Evolutionary conservation across 92 coral and sea anemone species (phyloP), one percentile per base, ranked within the genome.

Genomic region (Actinernus sp.): DNA sequence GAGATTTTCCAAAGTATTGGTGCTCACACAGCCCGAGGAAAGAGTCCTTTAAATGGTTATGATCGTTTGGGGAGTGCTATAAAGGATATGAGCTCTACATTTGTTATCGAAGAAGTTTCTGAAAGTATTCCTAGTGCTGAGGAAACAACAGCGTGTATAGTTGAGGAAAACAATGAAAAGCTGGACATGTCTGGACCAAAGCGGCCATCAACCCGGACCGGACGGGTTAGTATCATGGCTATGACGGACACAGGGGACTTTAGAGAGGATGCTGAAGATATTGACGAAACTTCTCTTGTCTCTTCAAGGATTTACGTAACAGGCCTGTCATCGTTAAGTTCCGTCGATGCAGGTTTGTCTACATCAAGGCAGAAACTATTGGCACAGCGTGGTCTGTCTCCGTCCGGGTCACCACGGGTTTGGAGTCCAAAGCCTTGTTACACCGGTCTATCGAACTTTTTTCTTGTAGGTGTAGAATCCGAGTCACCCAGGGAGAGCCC

Each of bases 351-450:
- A 49, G 43, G 38, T 4, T 27, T 24, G 28, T 29, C n/a, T 11
- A 34, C 27, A 3, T 29, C n/a, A 12, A 27, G 24, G 13, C 13
- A 20, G 3, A 60, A 8, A 21, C 34, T 24, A 16, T 19, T 60
- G 24, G 30, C 67, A 8, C 31, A 30, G 24, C 49, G 67, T 26
- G 31, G 67, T 17, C 43, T 49, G 43, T 70, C 66, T 40, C 53
- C 78, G 14, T 22, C 57, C 6, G 57, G 13, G 7, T 18, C 38
- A 2, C 63, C 38, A 13, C 93, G 96, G 39, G 88, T 88, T 29
- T 94, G 98, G 98, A 90, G 86, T 48, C 94, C 94, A 2, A 67
- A 79, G 29, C 94, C 88, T 2, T 33, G 73, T 3, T 84, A 87
- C 61, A 82, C 86, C 0, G 98, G 96, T 1, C 62, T 94, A 24